These are phyloP conservation scores for Myrmophylax atrothorax DNA, from an alignment of 2,113 vertebrate species.

Conservation along the genomic window DNA sequence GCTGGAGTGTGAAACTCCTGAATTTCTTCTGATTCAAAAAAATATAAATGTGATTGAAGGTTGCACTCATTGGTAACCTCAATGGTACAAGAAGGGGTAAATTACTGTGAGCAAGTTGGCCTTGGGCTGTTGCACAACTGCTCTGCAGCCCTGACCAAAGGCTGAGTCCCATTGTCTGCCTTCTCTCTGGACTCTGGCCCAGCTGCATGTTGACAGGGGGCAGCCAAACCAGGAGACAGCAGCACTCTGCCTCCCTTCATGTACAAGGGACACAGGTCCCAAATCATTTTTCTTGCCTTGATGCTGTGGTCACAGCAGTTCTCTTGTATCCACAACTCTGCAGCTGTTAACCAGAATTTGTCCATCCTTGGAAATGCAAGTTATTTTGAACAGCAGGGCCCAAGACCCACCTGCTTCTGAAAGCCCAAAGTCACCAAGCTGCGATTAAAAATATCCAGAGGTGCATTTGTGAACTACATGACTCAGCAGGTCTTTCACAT, in stretches of 20 bases:
- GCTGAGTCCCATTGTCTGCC: neutral
- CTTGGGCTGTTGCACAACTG: neutral
- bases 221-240: neutral
- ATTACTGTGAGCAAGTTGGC: neutral
- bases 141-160: neutral
- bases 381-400: neutral
- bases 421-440: neutral
- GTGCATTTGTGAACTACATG: neutral
- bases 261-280: neutral
- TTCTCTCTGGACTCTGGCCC: neutral
- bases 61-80: neutral
- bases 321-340: neutral
- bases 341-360: neutral
- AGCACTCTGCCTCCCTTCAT: neutral
- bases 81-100: neutral
- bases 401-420: neutral
- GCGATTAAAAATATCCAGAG: constrained; percentile 27
- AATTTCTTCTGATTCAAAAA: neutral
- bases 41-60: neutral
- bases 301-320: neutral
- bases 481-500: constrained; percentile 30
- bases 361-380: neutral
- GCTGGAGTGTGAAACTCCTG: neutral
- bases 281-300: neutral
- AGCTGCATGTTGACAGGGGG: neutral